Conservation (phyloP, 2,113 vertebrate species). For the Donacobius atricapilla region DNA sequence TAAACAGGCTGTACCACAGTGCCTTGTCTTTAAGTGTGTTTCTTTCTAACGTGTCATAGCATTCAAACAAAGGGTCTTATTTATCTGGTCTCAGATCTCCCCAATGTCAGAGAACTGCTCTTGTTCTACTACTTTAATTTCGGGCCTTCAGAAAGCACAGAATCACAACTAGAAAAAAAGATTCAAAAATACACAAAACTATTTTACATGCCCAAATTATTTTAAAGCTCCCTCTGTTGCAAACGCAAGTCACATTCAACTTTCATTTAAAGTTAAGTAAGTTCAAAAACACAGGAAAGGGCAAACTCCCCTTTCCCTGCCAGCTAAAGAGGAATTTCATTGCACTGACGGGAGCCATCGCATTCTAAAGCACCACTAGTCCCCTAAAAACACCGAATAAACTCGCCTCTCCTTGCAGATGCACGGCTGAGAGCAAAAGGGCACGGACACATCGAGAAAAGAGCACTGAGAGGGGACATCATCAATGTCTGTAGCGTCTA, state of each 20-base stretch:
- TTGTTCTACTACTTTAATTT: background rate
- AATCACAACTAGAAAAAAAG: background rate
- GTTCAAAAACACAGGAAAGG: background rate
- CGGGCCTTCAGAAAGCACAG: background rate
- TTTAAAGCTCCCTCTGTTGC: background rate
- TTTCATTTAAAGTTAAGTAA: background rate
- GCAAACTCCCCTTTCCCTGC: background rate
- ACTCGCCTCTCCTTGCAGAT: no score
- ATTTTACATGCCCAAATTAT: rapidly evolving
- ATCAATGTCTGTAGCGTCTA: rapidly evolving
- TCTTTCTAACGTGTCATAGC: background rate
- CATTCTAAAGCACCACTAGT: rapidly evolving
- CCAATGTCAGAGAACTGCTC: background rate
- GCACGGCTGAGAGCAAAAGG: no score
- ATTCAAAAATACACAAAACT: rapidly evolving
- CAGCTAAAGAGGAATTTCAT: background rate
- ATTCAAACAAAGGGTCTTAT: background rate
- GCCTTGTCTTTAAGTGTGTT: background rate
- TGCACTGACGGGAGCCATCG: rapidly evolving
- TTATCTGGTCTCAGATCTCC: background rate
- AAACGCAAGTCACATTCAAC: rapidly evolving
- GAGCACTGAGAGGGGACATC: background rate
- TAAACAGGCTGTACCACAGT: background rate
- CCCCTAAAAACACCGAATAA: background rate
- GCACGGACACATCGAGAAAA: no score